Evolutionary conservation across 2,797 vertebrate genomes (phyloP), one percentile per base, ranked within the genome.

Genomic region (Tauraco hartlaubi): DNA sequence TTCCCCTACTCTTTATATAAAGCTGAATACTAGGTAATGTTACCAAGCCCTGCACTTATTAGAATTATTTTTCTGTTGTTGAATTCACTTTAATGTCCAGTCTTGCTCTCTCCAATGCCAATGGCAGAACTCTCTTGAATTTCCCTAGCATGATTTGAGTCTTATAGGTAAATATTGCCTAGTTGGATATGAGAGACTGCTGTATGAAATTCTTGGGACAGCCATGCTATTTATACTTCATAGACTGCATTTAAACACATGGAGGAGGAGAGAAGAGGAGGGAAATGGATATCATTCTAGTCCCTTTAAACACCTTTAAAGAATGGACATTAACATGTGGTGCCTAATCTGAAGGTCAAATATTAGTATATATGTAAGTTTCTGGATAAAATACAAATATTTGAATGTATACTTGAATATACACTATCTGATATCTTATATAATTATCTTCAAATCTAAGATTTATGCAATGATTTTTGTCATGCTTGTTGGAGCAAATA

Each of bases 231-330:
- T 76, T 58, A 14, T 54, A 61, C 12, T 52, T 54, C 7, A 39
- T 9, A 39, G 44, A 5, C 48, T 67, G 41, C 54, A 49, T 77
- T 62, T 69, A 67, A 83, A 44, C 16, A 35, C 0, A 14, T 15
- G 19, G 10, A 2, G 4, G 12, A 6, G 25, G 4, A 9, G 3
- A 5, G 22, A 11, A 17, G 13, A 19, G 43, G 37, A 13, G 26
- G 6, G 10, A 39, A 67, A 62, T 35, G 5, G 8, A 31, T 33
- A 35, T 82, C 19, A 41, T 44, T 89, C 25, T 31, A 29, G 11
- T 39, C 77, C 37, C 26, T 81, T 85, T 35, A 82, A 88, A 59
- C 9, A n/a, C 9, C 9, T 14, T 46, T 63, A 46, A 54, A n/a
- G 71, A 79, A 84, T 62, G 21, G 15, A 59, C 9, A 10, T 78